Evolutionary conservation across 2,888 invertebrate genomes (phyloP).

Genomic region (Harmothoe impar): DNA sequence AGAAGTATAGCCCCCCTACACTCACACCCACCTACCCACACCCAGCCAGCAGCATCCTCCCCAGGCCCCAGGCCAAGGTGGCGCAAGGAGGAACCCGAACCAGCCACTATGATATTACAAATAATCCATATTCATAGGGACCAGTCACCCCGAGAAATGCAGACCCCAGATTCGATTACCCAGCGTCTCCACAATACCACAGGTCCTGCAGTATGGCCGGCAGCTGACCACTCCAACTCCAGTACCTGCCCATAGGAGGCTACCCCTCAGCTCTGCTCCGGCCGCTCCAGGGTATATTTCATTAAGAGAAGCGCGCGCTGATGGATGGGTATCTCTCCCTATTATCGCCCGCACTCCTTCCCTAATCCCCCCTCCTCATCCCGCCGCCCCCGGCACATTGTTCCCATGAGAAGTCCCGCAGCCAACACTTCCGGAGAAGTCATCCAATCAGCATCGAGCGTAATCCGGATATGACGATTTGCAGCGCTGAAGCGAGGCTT

Average conservation of each 20-base stretch:
- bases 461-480: constrained; percentile 25
- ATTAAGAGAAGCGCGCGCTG: not conserved
- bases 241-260: not conserved
- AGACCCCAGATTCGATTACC: constrained; percentile 6
- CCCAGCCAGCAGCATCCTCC: too few species aligned
- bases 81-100: not conserved
- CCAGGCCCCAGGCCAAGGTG: not conserved
- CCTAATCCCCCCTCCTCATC: not conserved
- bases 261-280: not conserved
- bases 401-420: constrained; percentile 16
- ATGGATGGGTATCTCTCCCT: not conserved
- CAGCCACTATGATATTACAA: constrained; percentile 16
- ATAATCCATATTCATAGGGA: constrained; percentile 15
- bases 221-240: constrained; percentile 19
- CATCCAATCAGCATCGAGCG: constrained; percentile 44
- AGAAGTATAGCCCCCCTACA: too few species aligned
- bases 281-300: constrained; percentile 7
- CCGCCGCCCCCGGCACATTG: not conserved
- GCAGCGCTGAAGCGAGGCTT: not conserved
- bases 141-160: not conserved
- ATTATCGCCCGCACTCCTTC: constrained; percentile 3
- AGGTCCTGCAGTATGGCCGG: not conserved
- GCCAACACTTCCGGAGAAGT: constrained; percentile 30
- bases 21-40: too few species aligned
- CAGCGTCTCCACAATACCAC: not conserved